Evolutionary conservation across 2,888 invertebrate genomes (phyloP), one percentile per base, ranked within the genome.

Genomic region (Tenthredo scrophulariae): DNA sequence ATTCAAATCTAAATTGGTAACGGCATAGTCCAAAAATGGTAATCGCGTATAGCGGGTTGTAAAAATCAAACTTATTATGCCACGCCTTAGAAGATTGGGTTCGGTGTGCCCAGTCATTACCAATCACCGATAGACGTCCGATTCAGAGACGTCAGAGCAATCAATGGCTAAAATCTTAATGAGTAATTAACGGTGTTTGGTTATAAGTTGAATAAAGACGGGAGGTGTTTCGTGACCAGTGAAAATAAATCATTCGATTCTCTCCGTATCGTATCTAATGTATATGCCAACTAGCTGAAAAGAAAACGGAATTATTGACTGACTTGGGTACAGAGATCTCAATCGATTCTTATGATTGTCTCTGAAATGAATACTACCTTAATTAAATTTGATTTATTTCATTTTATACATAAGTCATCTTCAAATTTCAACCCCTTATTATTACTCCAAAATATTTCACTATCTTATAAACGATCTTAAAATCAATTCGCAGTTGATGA

Each of bases 21-120:
- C 83, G 83, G 83, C 54, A 67, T n/a, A 85, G 22, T 15, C 85
- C 85, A 82, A 85, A 85, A 85, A 85, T 85, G 85, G 85, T 79
- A 80, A 54, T 67, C 70, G 58, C 79, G 10, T 67, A 67, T 67
- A 67, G 67, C 67, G 33, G 29, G 43, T 37, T 46, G 46, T 67
- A 43, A 70, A 85, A 85, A 85, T 85, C 37, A 58, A 67, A 82
- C 65, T 70, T 70, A 85, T 67, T 85, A 85, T 70, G 82, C 85
- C 85, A 85, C 85, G 70, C 85, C 85, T 85, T 82, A 70, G 85
- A 85, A 54, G 70, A 85, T 85, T 82, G 85, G 82, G 9, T 50
- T 77, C 18, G 40, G 37, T 80, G 22, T 80, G 85, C 37, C 85
- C 85, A 85, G 85, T 85, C 85, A 82, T 85, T 85, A 85, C 85